Percentiles rank a stretch among this genome's conserved stretches.
phyloP scores from a whole-genome alignment of 2,888 invertebrate species.

The Desoria tigrina region DNA sequence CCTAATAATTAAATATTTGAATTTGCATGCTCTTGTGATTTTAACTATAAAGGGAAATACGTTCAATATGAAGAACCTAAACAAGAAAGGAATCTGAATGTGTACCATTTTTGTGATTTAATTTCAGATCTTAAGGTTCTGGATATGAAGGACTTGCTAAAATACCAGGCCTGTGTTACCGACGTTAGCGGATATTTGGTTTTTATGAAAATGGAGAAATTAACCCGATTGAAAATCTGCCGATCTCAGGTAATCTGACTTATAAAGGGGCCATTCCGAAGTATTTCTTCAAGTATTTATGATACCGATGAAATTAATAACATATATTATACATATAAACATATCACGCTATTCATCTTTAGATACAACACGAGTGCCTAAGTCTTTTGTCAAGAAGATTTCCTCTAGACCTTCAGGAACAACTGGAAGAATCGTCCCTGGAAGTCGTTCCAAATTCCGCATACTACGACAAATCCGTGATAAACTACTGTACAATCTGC shows the following conservation, averaged over 20 bases:
- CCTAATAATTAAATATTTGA: too few relatives aligned
- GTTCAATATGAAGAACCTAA: too few relatives aligned
- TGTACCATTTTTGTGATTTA: background rate
- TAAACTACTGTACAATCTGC: too few relatives aligned
- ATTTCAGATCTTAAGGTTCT: constrained; percentile 29
- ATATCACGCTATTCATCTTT: too few relatives aligned
- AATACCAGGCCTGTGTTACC: constrained; percentile 31
- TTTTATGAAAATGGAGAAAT: constrained; percentile 31
- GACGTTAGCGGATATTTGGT: constrained; percentile 41
- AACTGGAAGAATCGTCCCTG: constrained; percentile 29
- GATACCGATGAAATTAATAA: background rate
- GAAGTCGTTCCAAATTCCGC: constrained; percentile 15
- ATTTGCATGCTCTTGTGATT: too few relatives aligned
- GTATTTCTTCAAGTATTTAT: background rate
- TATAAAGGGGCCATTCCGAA: background rate
- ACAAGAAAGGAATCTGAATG: too few relatives aligned
- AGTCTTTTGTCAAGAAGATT: constrained; percentile 27
- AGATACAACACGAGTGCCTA: constrained; percentile 40
- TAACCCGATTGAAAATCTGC: constrained; percentile 28
- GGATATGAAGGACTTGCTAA: constrained; percentile 36
- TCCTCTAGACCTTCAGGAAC: constrained; percentile 29
- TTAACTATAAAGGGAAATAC: too few relatives aligned
- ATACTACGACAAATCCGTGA: background rate
- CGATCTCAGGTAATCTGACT: constrained; percentile 39
- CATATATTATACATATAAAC: too few relatives aligned